Evolutionary conservation across 2,113 vertebrate genomes (phyloP).

Genomic region (Heterocephalus glaber): DNA sequence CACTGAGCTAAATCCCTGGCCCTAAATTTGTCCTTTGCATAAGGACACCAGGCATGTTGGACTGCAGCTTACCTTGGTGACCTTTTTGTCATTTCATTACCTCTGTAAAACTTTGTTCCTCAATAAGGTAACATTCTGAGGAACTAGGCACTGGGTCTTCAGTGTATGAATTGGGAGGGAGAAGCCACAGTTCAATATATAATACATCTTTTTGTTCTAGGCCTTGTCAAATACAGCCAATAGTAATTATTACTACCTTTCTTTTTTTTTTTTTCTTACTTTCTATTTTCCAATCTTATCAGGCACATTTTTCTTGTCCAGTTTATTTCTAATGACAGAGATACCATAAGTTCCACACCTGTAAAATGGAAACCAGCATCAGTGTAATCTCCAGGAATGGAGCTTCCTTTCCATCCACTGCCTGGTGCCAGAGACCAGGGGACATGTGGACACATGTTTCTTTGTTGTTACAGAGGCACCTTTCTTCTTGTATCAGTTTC

Average conservation of each 20-base stretch:
- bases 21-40: not conserved
- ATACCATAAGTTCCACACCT: constrained; percentile 1
- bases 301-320: constrained; percentile 11
- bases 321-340: constrained; percentile 39
- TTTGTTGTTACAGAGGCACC: not conserved
- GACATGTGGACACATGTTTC: not conserved
- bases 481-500: not conserved
- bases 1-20: no score
- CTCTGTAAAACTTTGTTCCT: not conserved
- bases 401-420: not conserved
- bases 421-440: not conserved
- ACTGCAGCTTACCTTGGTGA: not conserved
- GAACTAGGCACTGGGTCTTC: not conserved
- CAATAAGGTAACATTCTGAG: not conserved
- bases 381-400: not conserved
- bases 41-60: not conserved
- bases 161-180: not conserved
- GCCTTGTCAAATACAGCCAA: not conserved
- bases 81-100: not conserved
- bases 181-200: not conserved
- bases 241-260: not conserved
- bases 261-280: no score
- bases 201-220: not conserved
- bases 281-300: constrained; percentile 25
- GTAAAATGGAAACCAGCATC: constrained; percentile 16